Base-by-base conservation (phyloP, 30 jellyfish, hydroid and myxozoan species). In the Chrysaora quinquecirrha region DNA sequence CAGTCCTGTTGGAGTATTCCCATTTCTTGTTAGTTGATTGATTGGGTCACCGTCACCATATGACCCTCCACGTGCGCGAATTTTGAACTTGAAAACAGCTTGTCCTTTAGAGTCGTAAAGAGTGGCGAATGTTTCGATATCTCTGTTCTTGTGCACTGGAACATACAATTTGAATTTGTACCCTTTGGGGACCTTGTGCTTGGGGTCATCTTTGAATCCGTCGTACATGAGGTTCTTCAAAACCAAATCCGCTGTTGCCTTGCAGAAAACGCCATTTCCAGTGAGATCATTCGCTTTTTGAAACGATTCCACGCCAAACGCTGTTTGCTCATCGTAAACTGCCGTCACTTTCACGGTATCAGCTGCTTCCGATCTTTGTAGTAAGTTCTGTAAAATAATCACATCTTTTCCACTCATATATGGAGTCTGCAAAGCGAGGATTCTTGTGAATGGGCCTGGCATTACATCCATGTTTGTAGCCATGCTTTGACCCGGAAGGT, bases 1-100 rank as follows among this genome's bases (percentile, higher is more conserved):
- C 50, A 89, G 50, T 6, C 97, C 97, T 46, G 97, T 82, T 19
- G 94, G 95, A 0, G 97, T 89, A 48, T 89, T 83, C 9, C 97
- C 97, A 54, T 89, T 89, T 50, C 87, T 79, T 27, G 97, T 82
- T 73, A 89, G 87, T 58, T 89, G 97, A 78, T 89, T 89, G 30
- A 89, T 32, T 16, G 75, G 65, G 18, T 38, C 35, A 1, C 93
- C 96, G 24, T 77, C 73, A 3, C 11, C 34, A 25, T 82, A 43
- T 4, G 86, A 35, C n/a, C 67, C 79, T 0, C 97, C 97, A 61
- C 83, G 91, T 16, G 95, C 81, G 58, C 95, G 90, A 73, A 83
- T 71, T 11, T 46, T 67, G 74, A 89, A 89, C 28, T 76, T 89
- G 71, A 30, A 76, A 48, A 89, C 81, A 69, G 86, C 84, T 1